Evolutionary conservation across 2,113 vertebrate species (phyloP).

Genomic region (Burhinus oedicnemus): DNA sequence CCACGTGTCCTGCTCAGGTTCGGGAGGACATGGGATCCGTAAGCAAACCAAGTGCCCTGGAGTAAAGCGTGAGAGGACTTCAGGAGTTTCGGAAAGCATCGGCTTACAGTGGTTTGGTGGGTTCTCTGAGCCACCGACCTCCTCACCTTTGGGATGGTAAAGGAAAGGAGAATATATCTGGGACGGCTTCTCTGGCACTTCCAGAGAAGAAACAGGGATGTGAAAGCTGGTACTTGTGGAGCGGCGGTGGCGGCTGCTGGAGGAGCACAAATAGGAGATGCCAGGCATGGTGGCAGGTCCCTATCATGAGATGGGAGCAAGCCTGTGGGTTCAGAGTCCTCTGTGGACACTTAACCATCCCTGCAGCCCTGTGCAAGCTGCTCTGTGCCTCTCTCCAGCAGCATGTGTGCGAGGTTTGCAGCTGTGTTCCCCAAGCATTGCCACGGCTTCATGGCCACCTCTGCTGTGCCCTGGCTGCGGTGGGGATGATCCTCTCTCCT

Average conservation of each 20-base stretch:
- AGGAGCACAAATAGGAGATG: neutral
- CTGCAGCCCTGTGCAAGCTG: neutral
- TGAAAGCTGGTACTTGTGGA: neutral
- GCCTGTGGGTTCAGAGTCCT: fast-evolving
- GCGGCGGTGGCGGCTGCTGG: neutral
- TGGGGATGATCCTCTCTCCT: neutral
- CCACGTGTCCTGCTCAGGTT: neutral
- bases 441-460: neutral
- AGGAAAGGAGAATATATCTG: neutral
- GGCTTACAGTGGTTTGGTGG: neutral
- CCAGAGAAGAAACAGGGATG: neutral
- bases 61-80: neutral
- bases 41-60: neutral
- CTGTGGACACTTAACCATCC: neutral
- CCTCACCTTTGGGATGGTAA: neutral
- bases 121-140: neutral
- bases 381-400: neutral
- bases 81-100: neutral
- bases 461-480: neutral
- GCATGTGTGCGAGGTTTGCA: neutral
- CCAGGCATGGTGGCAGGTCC: neutral
- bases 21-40: neutral
- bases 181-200: neutral
- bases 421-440: neutral
- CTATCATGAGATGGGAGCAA: neutral